These are phyloP conservation scores for Zaprionus gabonicus DNA, from an alignment of 1,140 invertebrate species.

Conservation along the genomic window DNA sequence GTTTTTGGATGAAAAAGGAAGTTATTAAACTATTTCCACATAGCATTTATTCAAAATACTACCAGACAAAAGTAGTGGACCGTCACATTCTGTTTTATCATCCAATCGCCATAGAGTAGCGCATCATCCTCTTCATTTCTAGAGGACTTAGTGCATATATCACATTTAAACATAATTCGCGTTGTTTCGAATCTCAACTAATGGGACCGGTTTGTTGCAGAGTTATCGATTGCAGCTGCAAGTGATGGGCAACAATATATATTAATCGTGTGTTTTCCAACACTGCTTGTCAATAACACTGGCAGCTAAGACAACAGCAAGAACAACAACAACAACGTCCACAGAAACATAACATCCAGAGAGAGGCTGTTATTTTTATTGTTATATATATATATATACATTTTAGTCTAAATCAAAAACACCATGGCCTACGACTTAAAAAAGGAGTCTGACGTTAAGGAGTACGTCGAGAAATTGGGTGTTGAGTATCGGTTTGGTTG, in stretches of 20 bases:
- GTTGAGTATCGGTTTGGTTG: conserved; percentile 97
- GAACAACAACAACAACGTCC: conserved; percentile 28
- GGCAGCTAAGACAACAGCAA: conserved; percentile 21
- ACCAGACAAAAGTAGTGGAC: conserved; percentile 80
- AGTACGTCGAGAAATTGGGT: conserved; percentile 94
- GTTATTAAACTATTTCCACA: neutral
- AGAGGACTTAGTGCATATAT: conserved; percentile 41
- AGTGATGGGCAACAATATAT: neutral
- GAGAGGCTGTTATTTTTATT: conserved; percentile 39
- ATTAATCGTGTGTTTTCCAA: conserved; percentile 1
- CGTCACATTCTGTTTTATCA: conserved; percentile 41
- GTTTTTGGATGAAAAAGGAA: neutral
- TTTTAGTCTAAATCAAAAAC: conserved; percentile 27
- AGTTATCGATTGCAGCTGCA: neutral
- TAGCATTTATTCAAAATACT: neutral
- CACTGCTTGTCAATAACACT: conserved; percentile 39
- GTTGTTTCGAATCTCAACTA: neutral
- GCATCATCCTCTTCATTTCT: conserved; percentile 21
- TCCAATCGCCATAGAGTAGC: conserved; percentile 65
- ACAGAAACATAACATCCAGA: conserved; percentile 40
- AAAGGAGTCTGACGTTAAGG: conserved; percentile 92
- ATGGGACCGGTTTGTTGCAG: neutral
- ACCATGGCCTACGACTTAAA: conserved; percentile 90
- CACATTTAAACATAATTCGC: conserved; percentile 41
- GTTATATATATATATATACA: conserved; percentile 8